A percentile compares a stretch with the other conserved stretches of the same genome.
Conservation (phyloP, 2,888 invertebrate genomes). For the Eustalomyia histrio region DNA sequence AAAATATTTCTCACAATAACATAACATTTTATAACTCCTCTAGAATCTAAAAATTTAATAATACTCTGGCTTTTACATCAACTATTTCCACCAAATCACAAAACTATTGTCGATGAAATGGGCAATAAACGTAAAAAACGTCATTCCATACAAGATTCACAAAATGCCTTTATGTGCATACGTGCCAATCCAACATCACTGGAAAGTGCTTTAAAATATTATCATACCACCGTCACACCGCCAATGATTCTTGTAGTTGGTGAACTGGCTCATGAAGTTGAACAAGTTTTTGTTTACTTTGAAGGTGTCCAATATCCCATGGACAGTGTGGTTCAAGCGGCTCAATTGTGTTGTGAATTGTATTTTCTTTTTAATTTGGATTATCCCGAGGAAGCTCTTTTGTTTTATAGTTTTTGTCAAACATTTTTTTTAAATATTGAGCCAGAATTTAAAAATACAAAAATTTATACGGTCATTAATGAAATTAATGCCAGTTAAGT, state of each 20-base stretch:
- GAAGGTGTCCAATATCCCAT: conserved; percentile 57
- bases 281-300: conserved; percentile 59
- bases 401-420: conserved; percentile 55
- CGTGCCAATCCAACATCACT: conserved; percentile 10
- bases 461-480: conserved; percentile 58
- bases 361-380: conserved; percentile 57
- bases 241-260: conserved; percentile 54
- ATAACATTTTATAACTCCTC: neutral
- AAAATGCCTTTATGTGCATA: conserved; percentile 53
- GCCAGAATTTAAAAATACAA: conserved; percentile 52
- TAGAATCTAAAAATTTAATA: conserved; percentile 54
- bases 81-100: conserved; percentile 53
- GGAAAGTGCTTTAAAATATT: conserved; percentile 30
- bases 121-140: conserved; percentile 58
- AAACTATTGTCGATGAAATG: conserved; percentile 51
- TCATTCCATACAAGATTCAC: conserved; percentile 53
- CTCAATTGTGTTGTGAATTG: conserved; percentile 52
- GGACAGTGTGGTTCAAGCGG: conserved; percentile 41
- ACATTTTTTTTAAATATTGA: conserved; percentile 56
- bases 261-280: conserved; percentile 52
- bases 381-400: conserved; percentile 50
- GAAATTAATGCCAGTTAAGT: conserved; percentile 47
- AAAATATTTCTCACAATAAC: neutral
- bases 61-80: conserved; percentile 57
- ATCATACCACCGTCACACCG: conserved; percentile 26